phyloP scores from a whole-genome alignment of 2,888 invertebrate genomes.

The Diadegma fenestrale region DNA sequence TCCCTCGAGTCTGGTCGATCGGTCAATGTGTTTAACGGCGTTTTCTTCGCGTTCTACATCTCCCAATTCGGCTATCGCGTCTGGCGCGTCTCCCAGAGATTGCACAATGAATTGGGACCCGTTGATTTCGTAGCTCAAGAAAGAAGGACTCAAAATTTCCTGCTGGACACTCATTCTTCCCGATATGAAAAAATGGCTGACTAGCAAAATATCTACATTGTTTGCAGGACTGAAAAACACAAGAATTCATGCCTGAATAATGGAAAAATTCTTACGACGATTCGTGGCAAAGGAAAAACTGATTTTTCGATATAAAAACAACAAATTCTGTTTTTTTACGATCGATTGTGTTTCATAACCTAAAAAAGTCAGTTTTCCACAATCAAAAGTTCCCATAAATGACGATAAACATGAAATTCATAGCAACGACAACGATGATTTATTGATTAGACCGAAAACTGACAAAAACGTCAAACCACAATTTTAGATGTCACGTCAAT shows the following conservation, averaged over 20 bases:
- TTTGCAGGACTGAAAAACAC: conserved; percentile 7
- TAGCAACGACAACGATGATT: not conserved
- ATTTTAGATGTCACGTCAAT: not conserved
- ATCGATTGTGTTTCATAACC: not conserved
- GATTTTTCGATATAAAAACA: not conserved
- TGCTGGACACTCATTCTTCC: conserved; percentile 74
- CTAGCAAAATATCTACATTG: conserved; percentile 2
- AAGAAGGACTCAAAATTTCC: conserved; percentile 72
- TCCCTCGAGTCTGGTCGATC: conserved; percentile 66
- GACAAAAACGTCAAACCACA: not conserved
- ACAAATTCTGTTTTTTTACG: no score
- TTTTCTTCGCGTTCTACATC: conserved; percentile 68
- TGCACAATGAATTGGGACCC: conserved; percentile 79
- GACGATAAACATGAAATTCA: not conserved
- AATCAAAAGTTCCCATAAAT: not conserved
- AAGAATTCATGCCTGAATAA: not conserved
- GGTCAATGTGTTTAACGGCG: conserved; percentile 63
- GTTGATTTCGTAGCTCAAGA: conserved; percentile 79
- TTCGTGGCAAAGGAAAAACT: not conserved
- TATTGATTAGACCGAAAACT: not conserved
- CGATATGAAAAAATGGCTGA: not conserved
- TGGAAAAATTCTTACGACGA: not conserved
- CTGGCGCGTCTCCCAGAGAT: conserved; percentile 70
- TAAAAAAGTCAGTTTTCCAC: not conserved
- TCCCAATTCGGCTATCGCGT: conserved; percentile 67